Conservation (phyloP, 2,797 vertebrate genomes). For the Enteromius radiatus region DNA sequence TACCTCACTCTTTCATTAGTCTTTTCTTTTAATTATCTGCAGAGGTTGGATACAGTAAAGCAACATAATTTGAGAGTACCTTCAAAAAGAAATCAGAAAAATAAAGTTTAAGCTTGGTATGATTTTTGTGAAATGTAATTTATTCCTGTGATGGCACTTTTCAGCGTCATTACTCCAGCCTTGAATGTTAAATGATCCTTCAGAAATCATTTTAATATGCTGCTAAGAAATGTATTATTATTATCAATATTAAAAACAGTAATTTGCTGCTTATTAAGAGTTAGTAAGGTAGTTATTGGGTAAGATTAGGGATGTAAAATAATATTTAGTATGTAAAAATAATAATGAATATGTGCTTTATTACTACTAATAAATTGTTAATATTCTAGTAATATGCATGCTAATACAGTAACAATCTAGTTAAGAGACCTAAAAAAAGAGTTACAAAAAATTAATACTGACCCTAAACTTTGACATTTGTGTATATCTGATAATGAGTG, state of each 20-base stretch:
- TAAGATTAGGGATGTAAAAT: too few relatives aligned
- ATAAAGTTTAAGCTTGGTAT: not conserved
- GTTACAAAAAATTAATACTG: too few relatives aligned
- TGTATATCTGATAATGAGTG: not conserved
- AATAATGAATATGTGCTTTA: too few relatives aligned
- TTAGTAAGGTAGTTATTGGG: too few relatives aligned
- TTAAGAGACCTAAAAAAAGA: too few relatives aligned
- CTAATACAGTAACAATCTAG: too few relatives aligned
- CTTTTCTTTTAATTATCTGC: not conserved
- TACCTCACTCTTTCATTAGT: not conserved
- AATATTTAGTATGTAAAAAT: too few relatives aligned
- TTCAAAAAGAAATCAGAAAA: not conserved
- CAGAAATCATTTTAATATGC: not conserved
- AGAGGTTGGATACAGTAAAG: constrained; percentile 29
- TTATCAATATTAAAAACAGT: not conserved
- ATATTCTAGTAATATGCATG: too few relatives aligned
- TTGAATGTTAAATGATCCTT: not conserved
- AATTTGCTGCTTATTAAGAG: too few relatives aligned
- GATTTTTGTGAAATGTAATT: not conserved
- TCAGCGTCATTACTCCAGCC: not conserved
- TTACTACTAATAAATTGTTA: too few relatives aligned
- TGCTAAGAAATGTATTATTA: not conserved
- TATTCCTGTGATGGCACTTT: not conserved
- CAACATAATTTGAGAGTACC: not conserved
- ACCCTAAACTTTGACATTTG: not conserved